Base-by-base conservation (phyloP, 1,140 invertebrate genomes). In the Trypoxylus dichotomus region DNA sequence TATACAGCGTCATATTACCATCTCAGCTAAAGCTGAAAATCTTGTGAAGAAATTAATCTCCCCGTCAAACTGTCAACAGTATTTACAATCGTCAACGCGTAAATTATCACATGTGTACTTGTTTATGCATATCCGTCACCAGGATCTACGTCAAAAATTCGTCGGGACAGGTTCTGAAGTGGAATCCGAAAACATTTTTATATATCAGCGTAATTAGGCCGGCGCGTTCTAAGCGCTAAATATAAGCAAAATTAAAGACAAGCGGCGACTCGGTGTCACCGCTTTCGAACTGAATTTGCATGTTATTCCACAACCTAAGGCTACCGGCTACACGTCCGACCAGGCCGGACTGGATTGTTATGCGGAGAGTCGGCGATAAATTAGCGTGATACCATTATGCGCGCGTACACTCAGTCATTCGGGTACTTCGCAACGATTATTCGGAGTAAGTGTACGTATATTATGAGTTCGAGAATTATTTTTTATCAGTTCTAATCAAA, bases 401-500 rank as follows among this genome's bases (percentile, higher is more conserved):
- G 5, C 21, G 21, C 13, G 10, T 25, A 10, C 21, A 29, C 21
- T 68, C 24, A 68, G 60, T 68, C 60, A 68, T 68, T 68, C 60
- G 27, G 24, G 60, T 68, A 29, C 60, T 68, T 24, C 15, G 60
- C 60, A 27, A 15, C 24, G 60, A 68, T 24, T 68, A 68, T 68
- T 25, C 60, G 19, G 21, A 68, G 60, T 68, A 29, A 27, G 60
- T 68, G 27, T 68, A 68, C 27, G 27, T 68, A 68, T 24, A 68
- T 29, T 68, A 68, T 25, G 21, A 15, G 24, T 24, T 25, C 60
- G 21, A 10, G 60, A 68, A 27, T 68, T 29, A 68, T 15, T 68
- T 68, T 68, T 68, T 68, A 68, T 68, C 60, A 29, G 60, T 24
- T 29, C 60, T 68, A 68, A 68, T 68, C 60, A 68, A 68, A 68